Evolutionary conservation across 2,797 vertebrate species (phyloP), one percentile per base, ranked within the genome.

Genomic region (Myotis vivesi): DNA sequence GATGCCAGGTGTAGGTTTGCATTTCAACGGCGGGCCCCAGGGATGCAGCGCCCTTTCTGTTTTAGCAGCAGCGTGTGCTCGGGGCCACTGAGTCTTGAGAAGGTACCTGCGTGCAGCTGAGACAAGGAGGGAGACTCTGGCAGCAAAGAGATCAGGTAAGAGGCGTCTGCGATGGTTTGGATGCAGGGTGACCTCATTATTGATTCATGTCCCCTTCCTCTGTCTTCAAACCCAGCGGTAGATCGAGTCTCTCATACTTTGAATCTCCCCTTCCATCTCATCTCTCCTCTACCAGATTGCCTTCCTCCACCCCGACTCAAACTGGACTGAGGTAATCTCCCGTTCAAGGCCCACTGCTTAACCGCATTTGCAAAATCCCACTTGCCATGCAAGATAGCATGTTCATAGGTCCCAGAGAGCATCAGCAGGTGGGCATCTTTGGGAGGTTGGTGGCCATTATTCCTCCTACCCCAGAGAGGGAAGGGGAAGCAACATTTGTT

Each of bases 81-180:
- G 22, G 64, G 71, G 41, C 15, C 3, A 3, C 28, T 62, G 6
- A 0, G 0, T 41, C 38, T 53, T n/a, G 68, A 51, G 15, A 72
- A 28, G 20, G 15, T 16, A 7, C 7, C 41, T 64, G 33, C 7
- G 19, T 22, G 8, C 55, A 59, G 41, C 15, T 51, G 19, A 53
- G 73, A 76, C 30, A 23, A 49, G 46, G n/a, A 76, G 30, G 49
- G 49, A n/a, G 8, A 16, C 19, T 28, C n/a, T 73, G 62, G 71
- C 8, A 38, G 36, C 3, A 38, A 23, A 75, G 33, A 36, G 13
- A 57, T 83, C 49, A 75, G 28, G 49, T 44, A 46, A 38, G 68
- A 51, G n/a, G 53, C 3, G 0, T 4, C 81, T 49, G 36, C 0
- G 0, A 30, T 44, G 25, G 64, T 23, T 25, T 66, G 59, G 30